Base-by-base conservation (phyloP, 1,140 invertebrate genomes). In the Aphelenchoides avenae region DNA sequence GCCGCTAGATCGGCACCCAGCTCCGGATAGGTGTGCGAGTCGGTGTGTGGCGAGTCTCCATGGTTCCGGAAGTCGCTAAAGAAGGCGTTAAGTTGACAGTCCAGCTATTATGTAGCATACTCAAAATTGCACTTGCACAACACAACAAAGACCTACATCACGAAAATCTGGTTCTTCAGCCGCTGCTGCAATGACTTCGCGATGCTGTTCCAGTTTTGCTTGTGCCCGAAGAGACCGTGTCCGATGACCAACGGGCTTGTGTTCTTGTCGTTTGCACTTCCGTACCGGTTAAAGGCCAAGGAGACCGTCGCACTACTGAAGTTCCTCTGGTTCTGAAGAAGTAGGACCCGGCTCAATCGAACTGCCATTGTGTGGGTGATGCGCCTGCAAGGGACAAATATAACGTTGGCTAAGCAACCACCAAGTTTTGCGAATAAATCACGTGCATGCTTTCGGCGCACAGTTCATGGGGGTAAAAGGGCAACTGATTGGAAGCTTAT, bases 171-270 rank as follows among this genome's bases (percentile, higher is more conserved):
- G 26, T 66, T 68, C n/a, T 48, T 56, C 5, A 72, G 50, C 22
- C 49, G 27, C 18, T 33, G 39, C 30, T 72, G 71, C 6, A 72
- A 33, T 1, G 64, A 62, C 27, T 71, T 74, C n/a, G 52, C 59
- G 5, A 74, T 46, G 24, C 62, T 62, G 44, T 71, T 61, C 70
- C 70, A 72, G 52, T 72, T 72, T 9, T 39, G 39, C 52, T 71
- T 71, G 18, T 64, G 66, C 0, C 68, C 68, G 52, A 71, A 71
- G 24, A 71, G 37, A 3, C 68, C 68, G 24, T 71, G 68, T 7
- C 44, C 46, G 15, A 60, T 61, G 7, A 60, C 40, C 24, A 60
- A 24, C n/a, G 57, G 57, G 31, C 51, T 64, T 33, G 36, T 57
- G 40, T 36, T 59, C 1, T 37, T 47, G 13, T 39, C 40, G n/a